Evolutionary conservation across 2,113 vertebrate species (phyloP), one percentile per base, ranked within the genome.

Genomic region (Siniperca chuatsi): DNA sequence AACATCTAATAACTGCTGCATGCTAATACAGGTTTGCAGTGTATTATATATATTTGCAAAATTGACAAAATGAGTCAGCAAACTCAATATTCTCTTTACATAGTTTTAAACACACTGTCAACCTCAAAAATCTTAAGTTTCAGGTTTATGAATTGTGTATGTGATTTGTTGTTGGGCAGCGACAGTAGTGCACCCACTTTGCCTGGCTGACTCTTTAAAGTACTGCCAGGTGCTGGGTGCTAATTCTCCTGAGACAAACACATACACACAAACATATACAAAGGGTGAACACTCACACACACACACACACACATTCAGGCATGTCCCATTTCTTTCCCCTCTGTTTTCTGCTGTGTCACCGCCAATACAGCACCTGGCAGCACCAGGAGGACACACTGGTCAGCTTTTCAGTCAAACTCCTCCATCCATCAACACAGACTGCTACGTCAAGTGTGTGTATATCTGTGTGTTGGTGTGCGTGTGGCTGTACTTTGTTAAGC

Each of bases 281-380:
- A 33, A 61, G 12, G 25, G 20, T 58, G 29, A 61, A 61, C 44
- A 50, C 50, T 7, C 48, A 50, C 48, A 16, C 50, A 81, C 23
- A 35, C 65, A 85, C 23, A 37, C 71, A 85, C 72, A 55, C 35
- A 46, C 42, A 48, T 35, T 20, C 42, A 52, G 48, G 0, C 50
- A 52, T 61, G 54, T 33, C 54, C 52, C 33, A 60, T 25, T 40
- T 52, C 42, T 48, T 25, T 44, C 37, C 50, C 6, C 42, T 68
- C 42, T 80, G 23, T 65, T 46, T 65, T 68, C 81, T 65, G 61
- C 73, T 64, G n/a, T n/a, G 61, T 33, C 79, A 54, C 87, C n/a
- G 23, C 20, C 44, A n/a, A 50, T 40, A n/a, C 25, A 62, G 58
- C 73, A 77, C 66, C 72, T 81, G 64, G 68, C 35, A 61, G 20